Evolutionary conservation across 2,797 vertebrate genomes (phyloP).

Genomic region (Rhynchonycteris naso): DNA sequence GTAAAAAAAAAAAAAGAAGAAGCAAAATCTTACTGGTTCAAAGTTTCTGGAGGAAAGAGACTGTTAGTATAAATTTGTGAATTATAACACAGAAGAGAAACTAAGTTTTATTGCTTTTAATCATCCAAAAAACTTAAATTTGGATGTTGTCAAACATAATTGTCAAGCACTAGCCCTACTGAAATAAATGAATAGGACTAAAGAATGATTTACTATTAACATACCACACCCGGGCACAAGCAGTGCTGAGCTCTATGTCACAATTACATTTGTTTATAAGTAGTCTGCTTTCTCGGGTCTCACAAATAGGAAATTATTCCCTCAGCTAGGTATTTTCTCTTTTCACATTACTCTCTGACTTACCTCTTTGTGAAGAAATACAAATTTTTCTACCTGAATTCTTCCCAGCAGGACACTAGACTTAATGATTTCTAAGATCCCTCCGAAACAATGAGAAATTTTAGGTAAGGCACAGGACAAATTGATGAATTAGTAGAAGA

Average conservation of each 20-base stretch:
- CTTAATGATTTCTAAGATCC: neutral
- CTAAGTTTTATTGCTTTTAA: slow-evolving; percentile 33
- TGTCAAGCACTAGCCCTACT: neutral
- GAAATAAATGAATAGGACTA: neutral
- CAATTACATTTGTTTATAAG: neutral
- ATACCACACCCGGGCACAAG: neutral
- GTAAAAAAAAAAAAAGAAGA: neutral
- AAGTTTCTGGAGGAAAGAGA: neutral
- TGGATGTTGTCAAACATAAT: neutral
- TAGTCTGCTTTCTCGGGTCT: neutral
- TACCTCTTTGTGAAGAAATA: neutral
- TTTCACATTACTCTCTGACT: neutral
- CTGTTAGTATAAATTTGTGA: neutral
- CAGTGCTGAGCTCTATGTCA: neutral
- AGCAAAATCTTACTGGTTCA: slow-evolving; percentile 13
- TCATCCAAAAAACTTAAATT: slow-evolving; percentile 29
- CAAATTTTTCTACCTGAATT: neutral
- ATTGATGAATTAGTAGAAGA: neutral
- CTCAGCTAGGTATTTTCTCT: neutral
- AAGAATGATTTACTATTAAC: neutral
- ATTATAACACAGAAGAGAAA: slow-evolving; percentile 13
- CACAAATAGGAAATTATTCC: neutral
- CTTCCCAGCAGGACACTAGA: neutral
- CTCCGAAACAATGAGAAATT: neutral
- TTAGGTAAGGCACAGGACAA: neutral